Base-by-base conservation (phyloP, 2,888 invertebrate genomes). In the Harpalus rufipes region DNA sequence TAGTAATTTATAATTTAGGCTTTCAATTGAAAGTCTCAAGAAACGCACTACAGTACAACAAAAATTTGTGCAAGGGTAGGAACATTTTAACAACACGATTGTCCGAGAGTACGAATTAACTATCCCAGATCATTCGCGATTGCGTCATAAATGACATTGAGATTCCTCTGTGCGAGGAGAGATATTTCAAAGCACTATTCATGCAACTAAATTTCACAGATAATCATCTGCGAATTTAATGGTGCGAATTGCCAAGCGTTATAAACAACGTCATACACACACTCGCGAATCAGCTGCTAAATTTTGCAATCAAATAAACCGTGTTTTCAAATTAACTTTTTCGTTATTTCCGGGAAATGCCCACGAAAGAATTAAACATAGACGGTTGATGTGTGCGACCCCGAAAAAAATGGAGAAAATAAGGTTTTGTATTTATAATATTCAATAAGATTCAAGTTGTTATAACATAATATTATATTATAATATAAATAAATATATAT, bases 181-280 rank as follows among this genome's bases (percentile, higher is more conserved):
- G 68, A 68, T 59, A 51, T 51, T 74, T 74, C 68, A 68, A 68
- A 68, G 68, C 68, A 68, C 68, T 68, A 68, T 68, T 74, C 72
- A 74, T 18, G 18, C 44, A 74, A 44, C 72, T 74, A 74, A 74
- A 74, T 74, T 74, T 44, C 14, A 18, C 41, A 74, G 72, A 74
- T 74, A 74, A 18, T 74, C 41, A 74, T 74, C 72, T 74, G 44
- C 72, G 44, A 4, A 74, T 74, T 74, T 74, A 74, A 74, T 74
- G 72, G 72, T 74, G 41, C 44, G 72, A 74, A 74, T 74, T 41
- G 44, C 44, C 44, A 25, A 74, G 72, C 41, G 41, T 74, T 41
- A 74, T 74, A 25, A 44, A 74, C 72, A 68, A 68, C 68, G 32
- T 39, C 68, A 14, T 7, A 68, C n/a, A 68, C 68, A 68, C 59